Evolutionary conservation across 2,888 invertebrate species (phyloP), one percentile per base, ranked within the genome.

Genomic region (Agriopis leucophaearia): DNA sequence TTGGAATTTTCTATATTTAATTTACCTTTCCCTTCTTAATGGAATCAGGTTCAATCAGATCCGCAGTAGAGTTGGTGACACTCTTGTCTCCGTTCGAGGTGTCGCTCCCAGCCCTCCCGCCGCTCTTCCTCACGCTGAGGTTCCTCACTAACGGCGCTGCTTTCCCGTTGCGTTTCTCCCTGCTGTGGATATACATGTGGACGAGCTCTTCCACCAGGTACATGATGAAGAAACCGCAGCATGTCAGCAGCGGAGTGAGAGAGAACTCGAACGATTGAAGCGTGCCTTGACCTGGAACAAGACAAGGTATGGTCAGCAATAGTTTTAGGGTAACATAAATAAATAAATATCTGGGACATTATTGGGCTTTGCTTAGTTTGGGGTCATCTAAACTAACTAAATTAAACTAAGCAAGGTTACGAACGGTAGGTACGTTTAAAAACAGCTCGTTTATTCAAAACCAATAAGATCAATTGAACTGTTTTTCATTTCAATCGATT

Each of bases 181-280:
- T 86, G 7, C 88, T 83, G 80, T 95, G 94, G 59, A 97, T 92
- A 82, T 96, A 96, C 56, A 95, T 82, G 80, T 97, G 97, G 1
- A 97, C 96, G 56, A 96, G 76, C 81, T 97, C 97, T 77, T 97
- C 97, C n/a, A 97, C 95, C 9, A 97, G 88, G 81, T 96, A 97
- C 95, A 97, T 96, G 35, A 95, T 88, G 87, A 97, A 96, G 88
- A 97, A 97, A 1, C 97, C 97, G 27, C 92, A 86, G 83, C 97
- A 97, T 91, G 97, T 96, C 57, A 97, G 91, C 44, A 96, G 88
- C 61, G 97, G 96, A 0, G 97, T 95, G 36, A 97, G 88, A 0
- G 96, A 95, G 81, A 97, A 96, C 0, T 94, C 90, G 9, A 96
- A 90, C 0, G 89, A 78, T 0, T 91, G 92, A 50, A 97, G 82